Evolutionary conservation across 2,888 invertebrate species (phyloP).

Genomic region (Chymomyza procnemis): DNA sequence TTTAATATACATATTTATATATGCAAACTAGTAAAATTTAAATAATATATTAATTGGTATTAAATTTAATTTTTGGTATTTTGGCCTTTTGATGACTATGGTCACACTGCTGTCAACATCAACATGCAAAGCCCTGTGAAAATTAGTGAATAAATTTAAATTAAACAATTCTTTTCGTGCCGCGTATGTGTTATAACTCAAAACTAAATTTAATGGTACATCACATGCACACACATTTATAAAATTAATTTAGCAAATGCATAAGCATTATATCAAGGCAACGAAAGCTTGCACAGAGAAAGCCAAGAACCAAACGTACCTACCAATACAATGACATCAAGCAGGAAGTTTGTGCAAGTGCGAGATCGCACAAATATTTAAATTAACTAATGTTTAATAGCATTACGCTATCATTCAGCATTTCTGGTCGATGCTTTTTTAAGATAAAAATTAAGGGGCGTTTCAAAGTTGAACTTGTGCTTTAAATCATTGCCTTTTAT

Average conservation of each 20-base stretch:
- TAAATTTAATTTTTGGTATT: neutral
- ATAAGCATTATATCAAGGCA: neutral
- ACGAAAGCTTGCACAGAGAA: constrained; percentile 20
- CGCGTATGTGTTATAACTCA: constrained; percentile 9
- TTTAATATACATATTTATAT: too few species aligned
- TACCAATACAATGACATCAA: constrained; percentile 43
- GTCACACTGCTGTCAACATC: neutral
- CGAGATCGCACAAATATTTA: constrained; percentile 31
- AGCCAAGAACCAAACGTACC: constrained; percentile 45
- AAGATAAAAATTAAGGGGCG: constrained; percentile 27
- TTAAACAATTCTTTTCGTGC: neutral
- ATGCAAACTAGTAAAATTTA: too few species aligned
- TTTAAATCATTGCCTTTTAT: neutral
- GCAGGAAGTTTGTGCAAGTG: constrained; percentile 53
- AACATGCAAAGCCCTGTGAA: constrained; percentile 14
- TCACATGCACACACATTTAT: neutral
- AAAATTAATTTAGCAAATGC: neutral
- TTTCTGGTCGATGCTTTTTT: neutral
- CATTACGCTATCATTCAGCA: neutral
- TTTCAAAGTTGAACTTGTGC: neutral
- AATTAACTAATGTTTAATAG: too few species aligned
- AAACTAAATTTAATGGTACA: constrained; percentile 42
- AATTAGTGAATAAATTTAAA: constrained; percentile 15
- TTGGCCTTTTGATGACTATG: neutral
- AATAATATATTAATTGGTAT: neutral